Percentiles rank a stretch among this genome's conserved stretches.
These are phyloP conservation scores for Bettongia penicillata DNA, from an alignment of 2,113 vertebrate species.

Conservation along the genomic window DNA sequence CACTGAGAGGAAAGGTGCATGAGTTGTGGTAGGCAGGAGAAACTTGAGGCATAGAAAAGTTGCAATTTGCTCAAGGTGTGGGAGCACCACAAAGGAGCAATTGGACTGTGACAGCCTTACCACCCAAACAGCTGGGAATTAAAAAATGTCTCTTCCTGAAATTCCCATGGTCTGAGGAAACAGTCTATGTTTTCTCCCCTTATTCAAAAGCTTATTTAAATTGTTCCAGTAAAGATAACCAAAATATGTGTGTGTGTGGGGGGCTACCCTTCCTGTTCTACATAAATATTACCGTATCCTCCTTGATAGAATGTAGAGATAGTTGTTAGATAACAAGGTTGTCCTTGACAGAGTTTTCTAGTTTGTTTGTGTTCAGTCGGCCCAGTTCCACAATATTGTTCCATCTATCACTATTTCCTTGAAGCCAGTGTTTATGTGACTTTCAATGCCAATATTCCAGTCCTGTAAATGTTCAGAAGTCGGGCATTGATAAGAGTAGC, in stretches of 20 bases:
- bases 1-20: background rate
- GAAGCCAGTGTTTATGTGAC: background rate
- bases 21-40: background rate
- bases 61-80: background rate
- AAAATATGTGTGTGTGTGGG: slow-evolving; percentile 31
- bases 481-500: too few relatives aligned
- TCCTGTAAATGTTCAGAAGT: background rate
- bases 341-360: slow-evolving; percentile 23
- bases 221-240: slow-evolving; percentile 61
- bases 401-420: background rate
- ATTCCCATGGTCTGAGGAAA: slow-evolving; percentile 74
- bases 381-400: fast-evolving
- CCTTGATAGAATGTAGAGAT: background rate
- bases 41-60: background rate
- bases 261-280: slow-evolving; percentile 81
- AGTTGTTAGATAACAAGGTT: slow-evolving; percentile 41
- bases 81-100: background rate
- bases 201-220: background rate
- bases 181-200: background rate
- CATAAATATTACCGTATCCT: slow-evolving; percentile 45
- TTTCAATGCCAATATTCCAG: background rate
- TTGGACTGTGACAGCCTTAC: background rate
- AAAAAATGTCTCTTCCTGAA: slow-evolving; percentile 69
- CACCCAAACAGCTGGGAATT: background rate
- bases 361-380: fast-evolving